phyloP scores from a whole-genome alignment of 2,888 invertebrate species.

The Macropis europaea region DNA sequence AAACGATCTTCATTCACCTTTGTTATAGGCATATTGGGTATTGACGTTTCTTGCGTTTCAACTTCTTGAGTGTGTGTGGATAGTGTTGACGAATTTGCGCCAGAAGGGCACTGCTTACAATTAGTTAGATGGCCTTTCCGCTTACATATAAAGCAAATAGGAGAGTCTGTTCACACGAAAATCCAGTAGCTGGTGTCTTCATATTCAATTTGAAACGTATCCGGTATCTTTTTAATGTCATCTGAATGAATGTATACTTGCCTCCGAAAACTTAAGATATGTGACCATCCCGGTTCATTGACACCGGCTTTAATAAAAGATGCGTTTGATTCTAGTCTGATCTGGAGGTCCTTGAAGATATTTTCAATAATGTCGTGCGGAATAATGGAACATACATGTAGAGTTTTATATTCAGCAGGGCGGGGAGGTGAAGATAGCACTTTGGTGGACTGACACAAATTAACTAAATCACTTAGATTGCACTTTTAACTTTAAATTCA shows the following conservation, averaged over 20 bases:
- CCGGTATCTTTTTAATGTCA: conserved; percentile 39
- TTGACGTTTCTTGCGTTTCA: no score
- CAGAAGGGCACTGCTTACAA: no score
- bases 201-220: conserved; percentile 30
- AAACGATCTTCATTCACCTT: no score
- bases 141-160: conserved; percentile 33
- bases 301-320: background rate
- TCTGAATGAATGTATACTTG: conserved; percentile 46
- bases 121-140: no score
- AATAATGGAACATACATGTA: conserved; percentile 7
- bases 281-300: conserved; percentile 25
- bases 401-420: no score
- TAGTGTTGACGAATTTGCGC: no score
- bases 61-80: no score
- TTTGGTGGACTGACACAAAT: no score
- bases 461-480: no score
- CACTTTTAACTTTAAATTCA: no score
- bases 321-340: background rate
- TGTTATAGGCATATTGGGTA: no score
- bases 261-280: conserved; percentile 43
- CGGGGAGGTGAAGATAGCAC: no score
- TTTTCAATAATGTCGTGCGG: background rate
- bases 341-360: background rate
- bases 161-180: conserved; percentile 27
- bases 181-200: conserved; percentile 46